Evolutionary conservation across 2,797 vertebrate genomes (phyloP).

Genomic region (Sebastes hubbsi): DNA sequence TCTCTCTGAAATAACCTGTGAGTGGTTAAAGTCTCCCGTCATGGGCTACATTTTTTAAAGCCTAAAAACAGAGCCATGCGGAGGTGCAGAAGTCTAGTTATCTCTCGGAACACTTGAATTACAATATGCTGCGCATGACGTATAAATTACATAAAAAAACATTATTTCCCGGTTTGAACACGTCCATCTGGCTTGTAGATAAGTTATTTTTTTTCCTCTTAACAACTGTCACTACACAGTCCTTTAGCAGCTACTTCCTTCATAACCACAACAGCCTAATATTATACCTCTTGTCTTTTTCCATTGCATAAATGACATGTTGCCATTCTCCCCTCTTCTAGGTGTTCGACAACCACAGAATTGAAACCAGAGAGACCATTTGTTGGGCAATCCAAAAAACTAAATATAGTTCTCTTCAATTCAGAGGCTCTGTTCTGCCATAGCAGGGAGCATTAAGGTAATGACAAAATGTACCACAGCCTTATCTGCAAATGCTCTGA

Average conservation of each 20-base stretch:
- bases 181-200: background rate
- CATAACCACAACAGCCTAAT: background rate
- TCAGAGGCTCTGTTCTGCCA: background rate
- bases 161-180: background rate
- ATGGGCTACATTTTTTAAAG: background rate
- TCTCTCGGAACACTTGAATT: no score
- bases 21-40: background rate
- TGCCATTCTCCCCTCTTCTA: background rate
- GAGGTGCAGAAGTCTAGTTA: background rate
- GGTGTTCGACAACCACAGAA: background rate
- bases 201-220: background rate
- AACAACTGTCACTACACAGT: background rate
- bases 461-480: constrained; percentile 10
- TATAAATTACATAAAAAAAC: background rate
- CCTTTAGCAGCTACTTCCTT: background rate
- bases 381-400: background rate
- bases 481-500: constrained; percentile 4
- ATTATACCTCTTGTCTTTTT: background rate
- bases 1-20: background rate
- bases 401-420: constrained; percentile 7
- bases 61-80: background rate
- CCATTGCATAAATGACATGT: background rate
- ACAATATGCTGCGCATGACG: no score
- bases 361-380: background rate
- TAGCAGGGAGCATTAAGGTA: constrained; percentile 3